Conservation (phyloP, 2,113 vertebrate genomes). For the Corythornis madagascariensis region DNA sequence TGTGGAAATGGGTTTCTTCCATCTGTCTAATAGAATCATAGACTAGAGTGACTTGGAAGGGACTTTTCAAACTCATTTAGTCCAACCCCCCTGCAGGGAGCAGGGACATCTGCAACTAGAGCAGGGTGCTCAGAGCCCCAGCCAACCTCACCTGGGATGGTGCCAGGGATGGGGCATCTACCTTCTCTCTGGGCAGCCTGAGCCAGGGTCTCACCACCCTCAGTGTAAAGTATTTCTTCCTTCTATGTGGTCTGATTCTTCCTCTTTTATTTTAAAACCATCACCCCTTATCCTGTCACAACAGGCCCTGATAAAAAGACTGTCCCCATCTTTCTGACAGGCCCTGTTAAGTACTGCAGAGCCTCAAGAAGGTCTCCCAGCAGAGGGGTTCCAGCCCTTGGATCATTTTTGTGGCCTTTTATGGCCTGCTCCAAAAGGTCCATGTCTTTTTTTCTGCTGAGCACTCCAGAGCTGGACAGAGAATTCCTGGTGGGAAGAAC, state of each 20-base stretch:
- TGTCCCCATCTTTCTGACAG: not conserved
- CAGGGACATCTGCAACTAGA: not conserved
- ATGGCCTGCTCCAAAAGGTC: not conserved
- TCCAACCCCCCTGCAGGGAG: not conserved
- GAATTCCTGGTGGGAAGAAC: not conserved
- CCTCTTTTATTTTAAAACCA: too few relatives aligned
- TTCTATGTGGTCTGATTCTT: too few relatives aligned
- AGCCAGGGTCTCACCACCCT: not conserved
- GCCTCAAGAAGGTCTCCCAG: not conserved
- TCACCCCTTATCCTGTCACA: too few relatives aligned
- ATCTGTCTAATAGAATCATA: not conserved
- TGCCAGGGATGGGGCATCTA: not conserved
- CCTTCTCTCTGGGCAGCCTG: not conserved
- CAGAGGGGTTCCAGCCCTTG: not conserved
- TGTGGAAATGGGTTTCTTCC: not conserved
- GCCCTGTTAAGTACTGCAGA: not conserved
- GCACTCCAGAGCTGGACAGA: not conserved
- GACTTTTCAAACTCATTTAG: not conserved
- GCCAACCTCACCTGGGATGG: not conserved
- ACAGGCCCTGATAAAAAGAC: not conserved
- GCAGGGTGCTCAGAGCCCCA: not conserved
- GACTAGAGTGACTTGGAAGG: not conserved
- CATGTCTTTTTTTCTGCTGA: not conserved
- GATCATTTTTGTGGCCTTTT: not conserved
- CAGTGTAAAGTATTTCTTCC: too few relatives aligned